Evolutionary conservation across 2,888 invertebrate species (phyloP).

Genomic region (Adineta ricciae): DNA sequence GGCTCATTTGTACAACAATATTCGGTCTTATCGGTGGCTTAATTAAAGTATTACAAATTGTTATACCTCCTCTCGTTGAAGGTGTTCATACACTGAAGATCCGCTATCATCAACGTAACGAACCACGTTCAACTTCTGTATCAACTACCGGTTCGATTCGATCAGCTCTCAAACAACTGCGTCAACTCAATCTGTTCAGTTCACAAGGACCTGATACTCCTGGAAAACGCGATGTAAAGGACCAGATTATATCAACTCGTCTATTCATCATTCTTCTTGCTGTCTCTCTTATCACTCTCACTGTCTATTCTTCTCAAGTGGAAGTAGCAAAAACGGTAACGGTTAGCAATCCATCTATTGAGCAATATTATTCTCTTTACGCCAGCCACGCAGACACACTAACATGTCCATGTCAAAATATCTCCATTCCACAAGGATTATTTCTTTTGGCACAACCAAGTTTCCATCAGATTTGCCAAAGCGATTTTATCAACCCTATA

Average conservation of each 20-base stretch:
- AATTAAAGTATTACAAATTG: neutral
- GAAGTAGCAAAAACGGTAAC: neutral
- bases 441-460: neutral
- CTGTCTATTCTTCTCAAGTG: neutral
- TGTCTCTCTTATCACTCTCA: neutral
- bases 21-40: neutral
- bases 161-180: neutral
- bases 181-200: too few relatives aligned
- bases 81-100: neutral
- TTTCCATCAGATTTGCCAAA: neutral
- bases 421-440: neutral
- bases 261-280: neutral
- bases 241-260: neutral
- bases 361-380: neutral
- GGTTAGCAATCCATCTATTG: neutral
- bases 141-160: neutral
- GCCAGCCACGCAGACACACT: neutral
- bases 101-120: neutral
- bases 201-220: too few relatives aligned
- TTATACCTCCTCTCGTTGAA: neutral
- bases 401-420: neutral
- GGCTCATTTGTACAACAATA: neutral
- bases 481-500: neutral
- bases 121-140: neutral
- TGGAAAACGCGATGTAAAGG: neutral